phyloP scores from a whole-genome alignment of 2,113 vertebrate genomes.

The Nerophis lumbriciformis region DNA sequence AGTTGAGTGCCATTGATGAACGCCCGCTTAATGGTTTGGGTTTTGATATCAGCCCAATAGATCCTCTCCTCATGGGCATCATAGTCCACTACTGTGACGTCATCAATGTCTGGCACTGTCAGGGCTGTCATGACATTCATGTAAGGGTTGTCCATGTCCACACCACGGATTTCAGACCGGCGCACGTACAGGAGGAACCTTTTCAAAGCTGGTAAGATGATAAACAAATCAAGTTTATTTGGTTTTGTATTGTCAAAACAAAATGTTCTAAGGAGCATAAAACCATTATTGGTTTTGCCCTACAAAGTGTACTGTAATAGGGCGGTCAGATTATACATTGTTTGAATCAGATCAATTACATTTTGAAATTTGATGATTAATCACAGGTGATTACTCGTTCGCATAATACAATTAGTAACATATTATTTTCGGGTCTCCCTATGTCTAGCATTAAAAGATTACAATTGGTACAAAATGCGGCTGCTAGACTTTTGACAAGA shows the following conservation, averaged over 20 bases:
- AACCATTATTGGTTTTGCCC: too few species aligned
- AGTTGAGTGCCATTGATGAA: constrained; percentile 96
- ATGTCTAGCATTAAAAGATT: too few species aligned
- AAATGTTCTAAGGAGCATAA: background rate
- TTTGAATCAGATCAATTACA: too few species aligned
- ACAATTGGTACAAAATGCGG: too few species aligned
- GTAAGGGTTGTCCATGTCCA: constrained; percentile 95
- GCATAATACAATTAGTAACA: too few species aligned
- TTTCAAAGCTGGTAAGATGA: constrained; percentile 79
- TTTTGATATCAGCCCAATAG: constrained; percentile 97
- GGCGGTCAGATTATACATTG: too few species aligned
- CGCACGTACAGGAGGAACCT: constrained; percentile 92
- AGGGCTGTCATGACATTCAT: constrained; percentile 97
- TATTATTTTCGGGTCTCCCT: too few species aligned
- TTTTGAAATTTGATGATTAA: background rate
- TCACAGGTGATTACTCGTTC: too few species aligned
- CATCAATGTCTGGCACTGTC: constrained; percentile 95
- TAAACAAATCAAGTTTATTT: constrained; percentile 5
- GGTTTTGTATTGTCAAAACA: too few species aligned
- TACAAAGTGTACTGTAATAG: too few species aligned
- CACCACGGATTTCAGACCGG: constrained; percentile 91
- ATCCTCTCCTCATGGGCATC: constrained; percentile 88
- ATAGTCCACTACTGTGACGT: constrained; percentile 94
- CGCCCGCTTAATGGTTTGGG: constrained; percentile 91
- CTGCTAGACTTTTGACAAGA: too few species aligned